Percentiles rank a stretch among this genome's conserved stretches.
Conservation (phyloP, 2,797 vertebrate species). For the Echeneis naucrates region DNA sequence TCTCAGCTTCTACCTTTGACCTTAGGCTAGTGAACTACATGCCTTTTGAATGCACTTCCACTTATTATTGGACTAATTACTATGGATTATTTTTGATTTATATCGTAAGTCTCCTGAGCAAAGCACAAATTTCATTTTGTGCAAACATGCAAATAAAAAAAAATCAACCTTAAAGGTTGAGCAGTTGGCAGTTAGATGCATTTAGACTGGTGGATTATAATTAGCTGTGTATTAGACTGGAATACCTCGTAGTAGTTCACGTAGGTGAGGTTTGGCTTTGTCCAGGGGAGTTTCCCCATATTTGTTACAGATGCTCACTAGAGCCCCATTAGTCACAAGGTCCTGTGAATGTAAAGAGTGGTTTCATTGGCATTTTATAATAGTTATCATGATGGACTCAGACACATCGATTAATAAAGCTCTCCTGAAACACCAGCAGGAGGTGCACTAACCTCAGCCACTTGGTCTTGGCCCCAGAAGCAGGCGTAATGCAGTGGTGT, state of each 20-base stretch:
- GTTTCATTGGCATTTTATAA: background rate
- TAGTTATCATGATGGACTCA: background rate
- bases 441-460: conserved; percentile 90
- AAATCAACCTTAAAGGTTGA: background rate
- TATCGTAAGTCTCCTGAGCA: no score
- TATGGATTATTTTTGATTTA: no score
- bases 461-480: conserved; percentile 95
- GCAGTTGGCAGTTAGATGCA: no score
- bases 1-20: no score
- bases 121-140: no score
- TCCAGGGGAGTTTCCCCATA: conserved; percentile 95
- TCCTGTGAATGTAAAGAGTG: conserved; percentile 81
- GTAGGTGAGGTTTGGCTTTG: conserved; percentile 93
- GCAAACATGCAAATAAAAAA: no score
- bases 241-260: conserved; percentile 90
- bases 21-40: no score
- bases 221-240: background rate
- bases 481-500: conserved; percentile 96
- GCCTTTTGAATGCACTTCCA: no score
- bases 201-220: background rate
- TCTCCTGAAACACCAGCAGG: conserved; percentile 62
- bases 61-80: no score
- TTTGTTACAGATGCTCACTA: conserved; percentile 95
- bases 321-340: conserved; percentile 90
- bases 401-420: background rate